These are phyloP conservation scores for Formicarius rufipectus DNA, from an alignment of 2,113 vertebrate genomes.

Conservation along the genomic window DNA sequence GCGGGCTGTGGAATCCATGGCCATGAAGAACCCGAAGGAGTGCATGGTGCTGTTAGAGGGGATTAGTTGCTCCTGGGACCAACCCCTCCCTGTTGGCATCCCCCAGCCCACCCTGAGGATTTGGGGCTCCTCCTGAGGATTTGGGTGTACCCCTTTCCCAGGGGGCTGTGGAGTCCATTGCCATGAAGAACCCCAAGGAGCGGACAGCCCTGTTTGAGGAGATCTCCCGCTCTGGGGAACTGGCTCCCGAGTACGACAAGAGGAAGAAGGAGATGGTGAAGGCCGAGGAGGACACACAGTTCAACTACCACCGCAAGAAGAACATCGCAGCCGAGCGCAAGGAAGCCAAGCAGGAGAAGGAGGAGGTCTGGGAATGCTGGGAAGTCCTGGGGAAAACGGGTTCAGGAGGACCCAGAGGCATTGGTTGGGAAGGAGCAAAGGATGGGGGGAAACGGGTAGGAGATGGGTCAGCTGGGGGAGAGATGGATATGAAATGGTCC, in stretches of 20 bases:
- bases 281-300: conserved; percentile 93
- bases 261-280: conserved; percentile 97
- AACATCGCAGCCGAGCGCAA: conserved; percentile 94
- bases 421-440: too few relatives aligned
- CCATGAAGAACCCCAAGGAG: conserved; percentile 96
- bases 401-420: too few relatives aligned
- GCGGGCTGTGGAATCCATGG: too few relatives aligned
- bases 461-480: not conserved
- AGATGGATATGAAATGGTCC: not conserved
- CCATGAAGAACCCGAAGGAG: too few relatives aligned
- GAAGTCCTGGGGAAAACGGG: not conserved
- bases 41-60: too few relatives aligned
- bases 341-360: conserved; percentile 95
- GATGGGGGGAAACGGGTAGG: too few relatives aligned
- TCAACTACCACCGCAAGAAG: conserved; percentile 95
- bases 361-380: conserved; percentile 72
- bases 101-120: too few relatives aligned
- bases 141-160: not conserved
- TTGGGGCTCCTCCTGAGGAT: too few relatives aligned
- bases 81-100: not conserved
- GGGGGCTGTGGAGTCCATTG: conserved; percentile 95
- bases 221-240: conserved; percentile 91
- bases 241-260: conserved; percentile 91
- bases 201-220: conserved; percentile 92
- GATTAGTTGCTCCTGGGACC: too few relatives aligned